Percentiles rank a stretch among this genome's conserved stretches.
Evolutionary conservation across 2,888 invertebrate species (phyloP).

Genomic region (Pelosia muscerda): DNA sequence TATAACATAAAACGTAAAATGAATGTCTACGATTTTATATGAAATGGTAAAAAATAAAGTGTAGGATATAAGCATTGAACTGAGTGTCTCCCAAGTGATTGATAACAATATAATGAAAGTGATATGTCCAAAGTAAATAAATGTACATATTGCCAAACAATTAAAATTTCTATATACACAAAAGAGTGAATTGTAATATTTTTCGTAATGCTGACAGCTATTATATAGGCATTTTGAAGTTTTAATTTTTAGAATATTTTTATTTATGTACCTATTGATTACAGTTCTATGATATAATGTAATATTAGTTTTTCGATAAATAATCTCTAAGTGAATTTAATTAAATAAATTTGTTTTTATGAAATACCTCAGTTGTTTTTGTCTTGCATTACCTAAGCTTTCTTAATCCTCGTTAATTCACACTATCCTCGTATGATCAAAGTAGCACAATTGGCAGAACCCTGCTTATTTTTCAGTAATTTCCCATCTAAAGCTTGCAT

Average conservation of each 20-base stretch:
- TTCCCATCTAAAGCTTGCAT: background rate
- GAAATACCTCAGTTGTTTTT: constrained; percentile 24
- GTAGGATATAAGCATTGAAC: constrained; percentile 48
- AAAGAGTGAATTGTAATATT: constrained; percentile 55
- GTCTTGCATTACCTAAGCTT: no score
- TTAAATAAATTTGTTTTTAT: constrained; percentile 53
- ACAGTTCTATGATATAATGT: constrained; percentile 43
- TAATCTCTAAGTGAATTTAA: constrained; percentile 45
- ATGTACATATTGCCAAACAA: constrained; percentile 55
- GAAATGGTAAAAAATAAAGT: constrained; percentile 21
- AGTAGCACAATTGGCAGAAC: background rate
- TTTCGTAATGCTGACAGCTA: constrained; percentile 51
- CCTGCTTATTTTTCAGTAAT: background rate
- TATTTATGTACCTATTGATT: constrained; percentile 49
- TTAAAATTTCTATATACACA: constrained; percentile 51
- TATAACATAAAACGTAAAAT: background rate
- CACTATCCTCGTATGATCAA: background rate
- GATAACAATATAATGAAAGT: constrained; percentile 50
- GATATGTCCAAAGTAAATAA: constrained; percentile 51
- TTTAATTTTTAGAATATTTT: constrained; percentile 48
- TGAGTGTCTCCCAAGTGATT: constrained; percentile 52
- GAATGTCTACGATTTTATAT: constrained; percentile 8
- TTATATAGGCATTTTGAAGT: constrained; percentile 36
- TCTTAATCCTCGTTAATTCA: constrained; percentile 2
- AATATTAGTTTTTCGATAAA: constrained; percentile 47